These are phyloP conservation scores for Pelodytes ibericus DNA, from an alignment of 2,797 vertebrate genomes.

Conservation along the genomic window DNA sequence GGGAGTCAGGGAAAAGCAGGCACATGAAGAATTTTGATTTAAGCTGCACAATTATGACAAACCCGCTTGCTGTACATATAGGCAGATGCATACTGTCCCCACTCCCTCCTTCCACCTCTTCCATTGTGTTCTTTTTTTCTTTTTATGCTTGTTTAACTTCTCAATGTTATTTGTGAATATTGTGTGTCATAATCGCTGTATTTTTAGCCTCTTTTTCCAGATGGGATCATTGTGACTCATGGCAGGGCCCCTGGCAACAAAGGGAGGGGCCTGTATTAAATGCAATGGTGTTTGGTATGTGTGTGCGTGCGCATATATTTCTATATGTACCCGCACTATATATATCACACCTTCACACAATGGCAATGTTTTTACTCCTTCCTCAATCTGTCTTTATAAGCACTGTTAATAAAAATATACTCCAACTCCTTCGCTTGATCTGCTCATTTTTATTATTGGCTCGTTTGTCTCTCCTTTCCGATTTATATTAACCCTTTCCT, in stretches of 20 bases:
- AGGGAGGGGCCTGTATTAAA: slow-evolving; percentile 26
- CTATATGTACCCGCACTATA: slow-evolving; percentile 11
- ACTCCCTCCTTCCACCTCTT: slow-evolving; percentile 74
- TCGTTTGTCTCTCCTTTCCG: slow-evolving; percentile 62
- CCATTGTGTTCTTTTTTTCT: slow-evolving; percentile 66
- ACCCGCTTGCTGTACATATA: slow-evolving; percentile 76
- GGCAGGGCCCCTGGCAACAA: slow-evolving; percentile 29
- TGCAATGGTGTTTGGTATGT: slow-evolving; percentile 42
- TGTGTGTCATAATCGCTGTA: slow-evolving; percentile 71
- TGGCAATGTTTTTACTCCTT: slow-evolving; percentile 48
- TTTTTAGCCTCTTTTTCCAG: slow-evolving; percentile 68
- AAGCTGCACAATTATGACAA: slow-evolving; percentile 61
- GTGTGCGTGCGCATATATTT: slow-evolving; percentile 9
- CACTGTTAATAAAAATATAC: slow-evolving; percentile 79
- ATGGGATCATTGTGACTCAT: slow-evolving; percentile 60
- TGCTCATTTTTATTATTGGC: slow-evolving; percentile 58
- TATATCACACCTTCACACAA: slow-evolving; percentile 31
- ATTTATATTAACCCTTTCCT: slow-evolving; percentile 16
- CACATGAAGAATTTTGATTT: slow-evolving; percentile 46
- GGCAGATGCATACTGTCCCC: slow-evolving; percentile 69
- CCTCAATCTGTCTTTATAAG: slow-evolving; percentile 73
- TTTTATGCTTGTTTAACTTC: slow-evolving; percentile 67
- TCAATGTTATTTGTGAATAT: slow-evolving; percentile 64
- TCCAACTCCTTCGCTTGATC: slow-evolving; percentile 69
- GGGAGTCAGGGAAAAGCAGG: slow-evolving; percentile 14